Evolutionary conservation across 2,888 invertebrate genomes (phyloP).

Genomic region (Drosophila rellima): DNA sequence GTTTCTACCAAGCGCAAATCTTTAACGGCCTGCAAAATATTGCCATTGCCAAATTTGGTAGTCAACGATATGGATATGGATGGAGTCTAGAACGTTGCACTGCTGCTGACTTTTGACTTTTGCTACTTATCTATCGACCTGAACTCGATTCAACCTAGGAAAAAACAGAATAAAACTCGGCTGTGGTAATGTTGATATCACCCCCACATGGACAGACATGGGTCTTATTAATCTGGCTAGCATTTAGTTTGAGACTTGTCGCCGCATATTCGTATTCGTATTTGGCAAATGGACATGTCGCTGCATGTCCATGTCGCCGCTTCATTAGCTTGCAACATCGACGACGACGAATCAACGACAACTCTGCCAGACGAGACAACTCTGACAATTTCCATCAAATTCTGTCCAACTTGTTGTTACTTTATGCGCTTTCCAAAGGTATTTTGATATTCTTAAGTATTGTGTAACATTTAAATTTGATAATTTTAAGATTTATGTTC

Average conservation of each 20-base stretch:
- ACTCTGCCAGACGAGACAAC: slow-evolving; percentile 61
- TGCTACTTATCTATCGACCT: slow-evolving; percentile 53
- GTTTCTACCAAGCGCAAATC: slow-evolving; percentile 56
- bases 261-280: slow-evolving; percentile 75
- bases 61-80: slow-evolving; percentile 21
- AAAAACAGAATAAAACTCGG: background rate
- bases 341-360: slow-evolving; percentile 25
- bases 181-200: slow-evolving; percentile 29
- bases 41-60: slow-evolving; percentile 73
- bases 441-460: background rate
- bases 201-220: slow-evolving; percentile 37
- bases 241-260: slow-evolving; percentile 71
- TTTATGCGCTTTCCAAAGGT: slow-evolving; percentile 16
- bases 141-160: slow-evolving; percentile 46
- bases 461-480: background rate
- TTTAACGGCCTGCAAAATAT: slow-evolving; percentile 77
- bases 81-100: slow-evolving; percentile 47
- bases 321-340: slow-evolving; percentile 64
- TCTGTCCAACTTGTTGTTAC: slow-evolving; percentile 36
- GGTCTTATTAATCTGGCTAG: slow-evolving; percentile 73
- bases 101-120: slow-evolving; percentile 72
- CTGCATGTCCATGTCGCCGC: slow-evolving; percentile 67
- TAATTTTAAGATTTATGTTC: background rate
- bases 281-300: slow-evolving; percentile 70
- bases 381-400: slow-evolving; percentile 79